A percentile compares a stretch with the other conserved stretches of the same genome.
Conservation (phyloP, 2,113 vertebrate genomes). For the Notothenia coriiceps region DNA sequence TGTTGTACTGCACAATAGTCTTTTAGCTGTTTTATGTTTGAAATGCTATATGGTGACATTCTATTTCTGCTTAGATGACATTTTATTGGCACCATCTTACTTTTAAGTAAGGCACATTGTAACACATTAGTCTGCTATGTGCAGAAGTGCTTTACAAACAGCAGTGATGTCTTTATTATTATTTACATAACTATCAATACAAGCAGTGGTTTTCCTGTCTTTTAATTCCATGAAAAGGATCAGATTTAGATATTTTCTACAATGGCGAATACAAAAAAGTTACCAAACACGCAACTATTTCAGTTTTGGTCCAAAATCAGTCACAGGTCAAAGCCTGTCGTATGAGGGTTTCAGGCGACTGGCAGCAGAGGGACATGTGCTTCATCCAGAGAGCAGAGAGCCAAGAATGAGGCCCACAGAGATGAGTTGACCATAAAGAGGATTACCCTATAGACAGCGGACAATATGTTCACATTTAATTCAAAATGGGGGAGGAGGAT, state of each 20-base stretch:
- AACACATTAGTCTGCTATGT: no score
- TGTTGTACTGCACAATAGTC: not conserved
- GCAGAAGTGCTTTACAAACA: not conserved
- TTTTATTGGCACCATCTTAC: not conserved
- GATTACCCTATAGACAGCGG: conserved; percentile 9
- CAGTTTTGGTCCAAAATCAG: no score
- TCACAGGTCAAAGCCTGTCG: not conserved
- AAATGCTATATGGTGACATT: not conserved
- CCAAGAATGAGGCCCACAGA: conserved; percentile 22
- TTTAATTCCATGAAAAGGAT: no score
- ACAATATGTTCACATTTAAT: not conserved
- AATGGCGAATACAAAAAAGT: no score
- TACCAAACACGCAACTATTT: no score
- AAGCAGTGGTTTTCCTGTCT: no score
- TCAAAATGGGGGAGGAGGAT: not conserved
- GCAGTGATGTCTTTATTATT: no score
- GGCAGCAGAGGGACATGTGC: conserved; percentile 31
- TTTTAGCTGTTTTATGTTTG: not conserved
- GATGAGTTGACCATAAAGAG: conserved; percentile 32
- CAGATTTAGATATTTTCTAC: no score
- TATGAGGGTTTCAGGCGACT: not conserved
- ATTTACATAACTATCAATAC: no score
- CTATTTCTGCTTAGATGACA: no score
- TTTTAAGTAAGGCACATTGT: no score
- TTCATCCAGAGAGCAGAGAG: conserved; percentile 8